phyloP scores from a whole-genome alignment of 2,113 vertebrate species.

The Motacilla tschutschensis region DNA sequence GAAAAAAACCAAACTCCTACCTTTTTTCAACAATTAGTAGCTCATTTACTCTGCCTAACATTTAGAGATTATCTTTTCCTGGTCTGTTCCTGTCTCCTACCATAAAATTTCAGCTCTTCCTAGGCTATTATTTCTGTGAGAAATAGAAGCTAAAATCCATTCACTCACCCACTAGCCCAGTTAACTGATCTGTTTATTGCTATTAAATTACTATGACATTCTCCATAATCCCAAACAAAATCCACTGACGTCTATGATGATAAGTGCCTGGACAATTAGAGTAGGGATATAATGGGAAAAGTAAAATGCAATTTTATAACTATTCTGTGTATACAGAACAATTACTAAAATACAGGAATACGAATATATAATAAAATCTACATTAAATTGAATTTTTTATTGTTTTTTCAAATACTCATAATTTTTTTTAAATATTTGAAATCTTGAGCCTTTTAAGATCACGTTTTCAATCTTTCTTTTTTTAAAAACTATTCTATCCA shows the following conservation, averaged over 20 bases:
- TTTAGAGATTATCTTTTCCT: not conserved
- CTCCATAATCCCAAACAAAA: not conserved
- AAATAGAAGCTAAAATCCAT: not conserved
- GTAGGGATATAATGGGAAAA: not conserved
- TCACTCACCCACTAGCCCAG: not conserved
- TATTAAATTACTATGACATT: not conserved
- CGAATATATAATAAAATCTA: not conserved
- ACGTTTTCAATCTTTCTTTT: not conserved
- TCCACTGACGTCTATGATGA: fast-evolving
- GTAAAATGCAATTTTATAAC: not conserved
- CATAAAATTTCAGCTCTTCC: not conserved
- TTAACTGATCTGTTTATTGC: not conserved
- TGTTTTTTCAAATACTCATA: not conserved
- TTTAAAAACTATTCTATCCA: not conserved
- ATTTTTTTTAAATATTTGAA: not conserved
- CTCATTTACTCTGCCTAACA: not conserved
- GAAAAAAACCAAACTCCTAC: fast-evolving
- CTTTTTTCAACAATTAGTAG: not conserved
- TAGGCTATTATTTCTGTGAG: not conserved
- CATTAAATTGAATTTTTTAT: not conserved
- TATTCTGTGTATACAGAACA: not conserved
- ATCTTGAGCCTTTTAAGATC: not conserved
- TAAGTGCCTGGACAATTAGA: not conserved
- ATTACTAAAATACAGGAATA: not conserved
- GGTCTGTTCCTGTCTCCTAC: not conserved